A percentile compares a stretch with the other conserved stretches of the same genome.
Evolutionary conservation across 1,140 invertebrate species (phyloP).

Genomic region (Microplitis mediator): DNA sequence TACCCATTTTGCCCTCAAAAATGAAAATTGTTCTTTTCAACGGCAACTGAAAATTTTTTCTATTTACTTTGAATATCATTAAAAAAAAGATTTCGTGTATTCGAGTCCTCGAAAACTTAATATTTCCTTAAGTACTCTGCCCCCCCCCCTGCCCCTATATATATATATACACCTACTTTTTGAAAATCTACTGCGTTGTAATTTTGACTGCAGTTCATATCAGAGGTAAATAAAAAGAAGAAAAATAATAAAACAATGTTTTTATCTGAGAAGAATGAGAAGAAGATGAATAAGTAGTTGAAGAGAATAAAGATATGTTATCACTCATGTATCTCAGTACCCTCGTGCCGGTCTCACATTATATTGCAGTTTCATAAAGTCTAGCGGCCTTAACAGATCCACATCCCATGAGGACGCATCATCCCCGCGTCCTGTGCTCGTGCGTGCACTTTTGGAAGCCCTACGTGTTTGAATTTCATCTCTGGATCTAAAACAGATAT

Average conservation of each 20-base stretch:
- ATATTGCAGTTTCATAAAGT: not conserved
- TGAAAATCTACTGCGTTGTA: no score
- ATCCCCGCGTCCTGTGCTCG: not conserved
- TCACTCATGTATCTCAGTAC: not conserved
- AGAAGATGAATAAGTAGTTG: not conserved
- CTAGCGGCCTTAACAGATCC: not conserved
- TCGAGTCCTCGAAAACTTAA: no score
- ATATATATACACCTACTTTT: no score
- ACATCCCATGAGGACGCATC: not conserved
- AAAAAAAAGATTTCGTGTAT: no score
- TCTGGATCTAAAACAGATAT: not conserved
- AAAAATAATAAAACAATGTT: not conserved
- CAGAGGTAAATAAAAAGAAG: no score
- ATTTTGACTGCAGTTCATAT: no score
- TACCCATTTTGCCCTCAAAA: no score
- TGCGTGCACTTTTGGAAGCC: constrained; percentile 1
- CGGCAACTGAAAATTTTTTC: no score
- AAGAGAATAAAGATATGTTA: not conserved
- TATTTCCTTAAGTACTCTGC: no score
- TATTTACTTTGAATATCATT: no score
- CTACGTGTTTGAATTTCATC: constrained; percentile 20
- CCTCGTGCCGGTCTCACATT: not conserved
- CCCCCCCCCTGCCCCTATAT: no score
- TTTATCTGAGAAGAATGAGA: not conserved
- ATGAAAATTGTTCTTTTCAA: no score